Conservation (phyloP, 2,888 invertebrate species). For the Caenorhabditis auriculariae region DNA sequence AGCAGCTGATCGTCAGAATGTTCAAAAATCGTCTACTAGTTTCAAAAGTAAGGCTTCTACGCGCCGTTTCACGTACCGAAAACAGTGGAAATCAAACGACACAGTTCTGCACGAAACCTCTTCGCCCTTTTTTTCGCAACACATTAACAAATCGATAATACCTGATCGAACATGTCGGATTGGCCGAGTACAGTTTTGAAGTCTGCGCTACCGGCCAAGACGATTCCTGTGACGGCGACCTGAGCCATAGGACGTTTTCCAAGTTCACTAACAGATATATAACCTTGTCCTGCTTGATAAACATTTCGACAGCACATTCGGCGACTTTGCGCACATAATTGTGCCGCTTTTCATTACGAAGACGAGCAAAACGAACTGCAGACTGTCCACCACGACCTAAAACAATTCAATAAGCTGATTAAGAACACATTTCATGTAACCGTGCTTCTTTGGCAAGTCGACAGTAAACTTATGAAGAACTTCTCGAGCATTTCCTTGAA, state of each 20-base stretch:
- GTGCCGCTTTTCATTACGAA: slow-evolving; percentile 98
- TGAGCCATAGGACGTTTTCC: slow-evolving; percentile 1
- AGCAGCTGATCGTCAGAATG: too few relatives aligned
- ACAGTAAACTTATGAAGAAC: slow-evolving; percentile 95
- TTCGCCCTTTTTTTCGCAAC: too few relatives aligned
- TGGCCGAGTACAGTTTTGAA: slow-evolving; percentile 99
- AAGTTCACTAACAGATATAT: slow-evolving; percentile 68
- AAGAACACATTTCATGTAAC: too few relatives aligned
- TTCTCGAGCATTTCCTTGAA: slow-evolving; percentile 87
- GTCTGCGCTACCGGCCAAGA: slow-evolving; percentile 97
- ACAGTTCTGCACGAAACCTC: too few relatives aligned
- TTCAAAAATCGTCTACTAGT: background rate
- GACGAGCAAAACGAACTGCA: slow-evolving; percentile 96
- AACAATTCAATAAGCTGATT: slow-evolving; percentile 7
- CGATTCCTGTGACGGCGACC: slow-evolving; percentile 81
- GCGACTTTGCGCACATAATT: slow-evolving; percentile 94
- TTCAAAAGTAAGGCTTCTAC: background rate
- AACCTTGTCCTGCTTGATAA: slow-evolving; percentile 94
- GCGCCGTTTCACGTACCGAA: background rate
- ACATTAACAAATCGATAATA: slow-evolving; percentile 63
- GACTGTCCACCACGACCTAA: slow-evolving; percentile 94
- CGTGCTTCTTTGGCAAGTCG: slow-evolving; percentile 98
- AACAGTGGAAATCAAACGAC: background rate
- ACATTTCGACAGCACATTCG: slow-evolving; percentile 92
- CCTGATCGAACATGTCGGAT: slow-evolving; percentile 99